Percentiles rank a stretch among this genome's conserved stretches.
phyloP scores from a whole-genome alignment of 2,888 invertebrate genomes.

The Leptopilina drosophilae region DNA sequence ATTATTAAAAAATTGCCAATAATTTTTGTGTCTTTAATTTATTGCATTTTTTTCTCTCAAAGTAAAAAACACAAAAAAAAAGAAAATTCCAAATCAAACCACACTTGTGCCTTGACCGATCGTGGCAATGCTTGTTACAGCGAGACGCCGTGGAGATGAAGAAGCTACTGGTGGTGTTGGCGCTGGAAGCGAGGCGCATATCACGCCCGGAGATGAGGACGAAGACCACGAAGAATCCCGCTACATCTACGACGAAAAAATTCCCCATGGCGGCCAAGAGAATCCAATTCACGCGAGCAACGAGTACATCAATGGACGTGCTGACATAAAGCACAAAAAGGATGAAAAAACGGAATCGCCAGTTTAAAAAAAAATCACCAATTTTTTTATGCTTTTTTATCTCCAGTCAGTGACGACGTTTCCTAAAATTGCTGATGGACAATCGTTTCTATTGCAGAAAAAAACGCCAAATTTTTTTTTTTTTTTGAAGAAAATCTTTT shows the following conservation, averaged over 20 bases:
- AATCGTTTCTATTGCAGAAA: too few species aligned
- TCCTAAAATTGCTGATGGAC: too few species aligned
- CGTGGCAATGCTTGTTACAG: constrained; percentile 77
- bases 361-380: constrained; percentile 75
- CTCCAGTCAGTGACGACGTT: too few species aligned
- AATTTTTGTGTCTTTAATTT: neutral
- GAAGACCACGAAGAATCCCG: constrained; percentile 73
- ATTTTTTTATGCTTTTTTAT: neutral
- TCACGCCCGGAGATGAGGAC: constrained; percentile 79
- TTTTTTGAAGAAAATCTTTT: neutral
- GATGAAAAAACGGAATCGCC: constrained; percentile 80
- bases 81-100: constrained; percentile 50
- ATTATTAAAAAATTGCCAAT: constrained; percentile 4
- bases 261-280: constrained; percentile 75
- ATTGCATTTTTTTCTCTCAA: constrained; percentile 2
- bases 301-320: constrained; percentile 81
- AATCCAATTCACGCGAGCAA: constrained; percentile 78
- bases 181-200: constrained; percentile 81
- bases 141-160: constrained; percentile 77
- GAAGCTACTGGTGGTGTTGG: constrained; percentile 81
- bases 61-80: constrained; percentile 40
- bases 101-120: constrained; percentile 75
- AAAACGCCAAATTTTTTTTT: neutral
- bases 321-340: constrained; percentile 79
- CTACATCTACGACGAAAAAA: constrained; percentile 73